Evolutionary conservation across 2,113 vertebrate genomes (phyloP), one percentile per base, ranked within the genome.

Genomic region (Ceuthmochares aereus): DNA sequence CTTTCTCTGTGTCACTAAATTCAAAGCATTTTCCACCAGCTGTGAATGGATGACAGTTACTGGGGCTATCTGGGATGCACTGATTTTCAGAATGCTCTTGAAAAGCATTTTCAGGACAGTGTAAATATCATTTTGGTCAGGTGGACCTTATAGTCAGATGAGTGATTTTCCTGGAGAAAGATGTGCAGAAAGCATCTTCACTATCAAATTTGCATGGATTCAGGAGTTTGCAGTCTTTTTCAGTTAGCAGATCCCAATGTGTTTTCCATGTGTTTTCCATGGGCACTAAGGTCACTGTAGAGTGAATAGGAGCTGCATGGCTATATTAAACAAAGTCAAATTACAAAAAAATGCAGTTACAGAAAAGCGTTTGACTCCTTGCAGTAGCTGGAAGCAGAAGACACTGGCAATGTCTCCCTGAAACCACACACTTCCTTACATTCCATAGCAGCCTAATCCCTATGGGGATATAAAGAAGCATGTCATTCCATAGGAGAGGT

Each of bases 401-500:
- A 30, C 83, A 72, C 7, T 10, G 40, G 87, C 0, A 17, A 81
- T 84, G 68, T 96, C 97, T 95, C 90, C 94, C 76, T 98, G 98
- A 98, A 99, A 99, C 99, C 99, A 99, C 99, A 99, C 99, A 99
- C 99, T 99, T 99, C 99, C 99, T 99, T 99, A 99, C 99, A 99
- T 99, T 99, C 99, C 99, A 99, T 99, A 99, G 98, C 97, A 97
- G 97, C 95, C 96, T 98, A 98, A 98, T 98, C 98, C 98, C 98
- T 99, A 99, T 99, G 99, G 98, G 98, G 98, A 99, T 99, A 99
- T 99, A 99, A 99, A 99, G 99, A 99, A 99, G 99, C 98, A 99
- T 99, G 99, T 99, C 93, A 93, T 98, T 98, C 98, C 97, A 94
- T 43, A 84, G 56, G 98, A 98, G 97, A 96, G 95, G 69, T 70